phyloP scores from a whole-genome alignment of 2,888 invertebrate genomes.

The Sinotaia quadrata region DNA sequence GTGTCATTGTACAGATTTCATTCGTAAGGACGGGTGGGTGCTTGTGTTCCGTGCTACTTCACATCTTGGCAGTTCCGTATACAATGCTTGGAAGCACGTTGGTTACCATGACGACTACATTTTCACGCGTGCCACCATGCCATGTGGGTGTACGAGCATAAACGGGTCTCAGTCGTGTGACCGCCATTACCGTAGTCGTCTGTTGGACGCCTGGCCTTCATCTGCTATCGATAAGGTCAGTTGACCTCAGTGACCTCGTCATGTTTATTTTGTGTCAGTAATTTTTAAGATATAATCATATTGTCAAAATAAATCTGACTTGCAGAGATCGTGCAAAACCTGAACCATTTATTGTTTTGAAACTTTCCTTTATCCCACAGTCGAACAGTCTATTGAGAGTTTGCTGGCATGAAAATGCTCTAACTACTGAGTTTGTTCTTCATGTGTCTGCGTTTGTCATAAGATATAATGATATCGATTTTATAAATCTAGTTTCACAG shows the following conservation, averaged over 20 bases:
- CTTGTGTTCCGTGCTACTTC: not conserved
- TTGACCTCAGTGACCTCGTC: not conserved
- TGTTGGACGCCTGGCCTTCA: conserved; percentile 6
- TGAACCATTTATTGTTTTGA: too few species aligned
- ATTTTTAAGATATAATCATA: too few species aligned
- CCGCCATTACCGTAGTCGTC: not conserved
- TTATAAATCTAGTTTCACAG: too few species aligned
- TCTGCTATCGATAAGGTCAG: not conserved
- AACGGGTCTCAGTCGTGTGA: conserved; percentile 2
- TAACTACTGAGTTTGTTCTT: too few species aligned
- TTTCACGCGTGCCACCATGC: not conserved
- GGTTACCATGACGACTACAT: conserved; percentile 8
- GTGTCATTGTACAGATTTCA: not conserved
- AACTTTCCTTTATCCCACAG: too few species aligned
- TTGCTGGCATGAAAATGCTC: too few species aligned
- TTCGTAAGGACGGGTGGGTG: not conserved
- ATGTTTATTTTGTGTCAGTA: too few species aligned
- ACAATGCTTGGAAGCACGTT: not conserved
- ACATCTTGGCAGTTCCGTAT: not conserved
- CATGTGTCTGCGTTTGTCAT: too few species aligned
- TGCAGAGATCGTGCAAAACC: too few species aligned
- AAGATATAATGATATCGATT: too few species aligned
- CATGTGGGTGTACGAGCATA: not conserved
- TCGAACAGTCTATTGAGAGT: too few species aligned
- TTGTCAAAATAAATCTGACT: too few species aligned